Base-by-base conservation (phyloP, 2,888 invertebrate species). In the Nebria salina region DNA sequence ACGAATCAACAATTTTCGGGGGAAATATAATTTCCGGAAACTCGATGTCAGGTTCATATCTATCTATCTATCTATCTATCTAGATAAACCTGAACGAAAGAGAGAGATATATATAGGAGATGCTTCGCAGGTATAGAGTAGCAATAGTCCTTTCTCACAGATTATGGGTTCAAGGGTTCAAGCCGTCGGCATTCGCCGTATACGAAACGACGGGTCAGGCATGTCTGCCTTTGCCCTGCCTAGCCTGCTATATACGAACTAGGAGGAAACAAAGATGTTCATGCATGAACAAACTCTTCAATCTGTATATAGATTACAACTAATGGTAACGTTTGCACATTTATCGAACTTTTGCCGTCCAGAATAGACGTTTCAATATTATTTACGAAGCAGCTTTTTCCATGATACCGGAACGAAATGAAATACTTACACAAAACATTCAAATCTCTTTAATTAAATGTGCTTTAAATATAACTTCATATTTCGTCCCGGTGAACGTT, bases 231-330 rank as follows among this genome's bases (percentile, higher is more conserved):
- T 43, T 65, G 66, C 66, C 65, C 78, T 64, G 66, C 42, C 73
- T 42, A 20, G 78, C 54, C n/a, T 13, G 26, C 68, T 26, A 26
- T 26, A 25, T 68, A 20, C 68, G 68, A 79, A 79, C 74, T 73
- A 79, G 66, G 78, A 65, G 78, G 73, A 79, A 79, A 73, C 65
- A 65, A 65, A 43, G 72, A 41, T 70, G 73, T 73, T 68, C 73
- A 74, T 79, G 78, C 78, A 79, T 79, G 74, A 75, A 66, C 79
- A 79, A 79, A 66, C 79, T 74, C 74, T 75, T 75, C 75, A 79
- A 79, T 75, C 79, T 79, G 68, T 74, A 54, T 54, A 54, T 54
- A 54, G 54, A 54, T 54, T 54, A 54, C 54, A 54, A 54, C 54
- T 54, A 54, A 54, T 54, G 54, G 54, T 54, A 54, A 8, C 54